Base-by-base conservation (phyloP, 2,888 invertebrate species). In the Automeris io region DNA sequence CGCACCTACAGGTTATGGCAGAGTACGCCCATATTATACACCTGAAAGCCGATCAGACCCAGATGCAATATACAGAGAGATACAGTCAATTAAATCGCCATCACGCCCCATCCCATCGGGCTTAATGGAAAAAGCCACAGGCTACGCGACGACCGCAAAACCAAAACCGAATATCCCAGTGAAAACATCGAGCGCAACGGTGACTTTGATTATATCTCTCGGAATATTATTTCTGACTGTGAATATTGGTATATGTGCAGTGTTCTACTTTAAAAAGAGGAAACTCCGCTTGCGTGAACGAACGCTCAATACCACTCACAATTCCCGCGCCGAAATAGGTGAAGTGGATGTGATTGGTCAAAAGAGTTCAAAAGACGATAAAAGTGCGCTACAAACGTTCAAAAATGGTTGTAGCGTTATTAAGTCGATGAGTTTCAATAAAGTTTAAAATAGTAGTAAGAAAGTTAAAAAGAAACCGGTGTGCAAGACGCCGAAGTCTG, bases 151-250 rank as follows among this genome's bases (percentile, higher is more conserved):
- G 35, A 77, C 77, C 31, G 33, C 37, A 33, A 72, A 74, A 59
- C 69, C 74, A 19, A 63, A 59, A 52, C 37, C 49, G 5, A 52
- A 45, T 45, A 57, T 75, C 46, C 73, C 88, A 39, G 66, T 88
- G 19, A 88, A 88, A 67, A 88, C 88, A 40, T 89, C 90, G 5
- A 87, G 90, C 43, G 87, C 90, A 3, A 90, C 90, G n/a, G 73
- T 91, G 43, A 89, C 90, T 47, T 71, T 92, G 35, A 77, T 92
- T 29, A 87, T 91, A 33, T 89, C 89, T 0, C 77, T 92, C 44
- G 92, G 92, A 16, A 87, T 92, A 34, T 73, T 93, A 31, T 94
- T 95, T 61, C 76, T 95, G 5, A 74, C 92, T 13, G 83, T 93
- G 5, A 95, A 95, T 65, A 73, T 94, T 7, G 88, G 90, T n/a